Evolutionary conservation across 2,113 vertebrate species (phyloP).

Genomic region (Mobula hypostoma): DNA sequence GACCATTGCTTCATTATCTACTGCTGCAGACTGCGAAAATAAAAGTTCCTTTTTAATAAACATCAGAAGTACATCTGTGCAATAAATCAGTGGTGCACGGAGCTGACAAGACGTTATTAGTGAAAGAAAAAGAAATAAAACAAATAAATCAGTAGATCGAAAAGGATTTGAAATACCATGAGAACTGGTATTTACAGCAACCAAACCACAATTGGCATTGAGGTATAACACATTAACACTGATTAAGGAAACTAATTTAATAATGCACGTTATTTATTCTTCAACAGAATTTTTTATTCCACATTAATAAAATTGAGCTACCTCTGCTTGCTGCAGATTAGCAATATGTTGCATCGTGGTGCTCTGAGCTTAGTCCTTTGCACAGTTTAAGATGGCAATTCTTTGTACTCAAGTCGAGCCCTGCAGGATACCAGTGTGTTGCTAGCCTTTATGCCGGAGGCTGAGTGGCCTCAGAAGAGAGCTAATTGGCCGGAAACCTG

Average conservation of each 20-base stretch:
- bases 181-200: background rate
- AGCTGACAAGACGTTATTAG: constrained; percentile 21
- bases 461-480: background rate
- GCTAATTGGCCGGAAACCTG: background rate
- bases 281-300: background rate
- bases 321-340: background rate
- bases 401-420: background rate
- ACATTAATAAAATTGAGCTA: background rate
- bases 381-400: background rate
- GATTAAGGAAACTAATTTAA: constrained; percentile 27
- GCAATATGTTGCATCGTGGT: background rate
- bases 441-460: background rate
- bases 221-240: constrained; percentile 15
- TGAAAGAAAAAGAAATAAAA: constrained; percentile 19
- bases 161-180: background rate
- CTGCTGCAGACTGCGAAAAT: constrained; percentile 16
- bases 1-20: constrained; percentile 26
- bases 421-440: background rate
- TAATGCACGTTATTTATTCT: constrained; percentile 10
- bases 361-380: background rate
- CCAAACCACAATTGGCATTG: background rate
- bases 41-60: constrained; percentile 25
- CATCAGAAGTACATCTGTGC: constrained; percentile 12
- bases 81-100: constrained; percentile 8
- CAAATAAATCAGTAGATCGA: constrained; percentile 29